phyloP scores from a whole-genome alignment of 2,888 invertebrate genomes.

The Pelosia muscerda region DNA sequence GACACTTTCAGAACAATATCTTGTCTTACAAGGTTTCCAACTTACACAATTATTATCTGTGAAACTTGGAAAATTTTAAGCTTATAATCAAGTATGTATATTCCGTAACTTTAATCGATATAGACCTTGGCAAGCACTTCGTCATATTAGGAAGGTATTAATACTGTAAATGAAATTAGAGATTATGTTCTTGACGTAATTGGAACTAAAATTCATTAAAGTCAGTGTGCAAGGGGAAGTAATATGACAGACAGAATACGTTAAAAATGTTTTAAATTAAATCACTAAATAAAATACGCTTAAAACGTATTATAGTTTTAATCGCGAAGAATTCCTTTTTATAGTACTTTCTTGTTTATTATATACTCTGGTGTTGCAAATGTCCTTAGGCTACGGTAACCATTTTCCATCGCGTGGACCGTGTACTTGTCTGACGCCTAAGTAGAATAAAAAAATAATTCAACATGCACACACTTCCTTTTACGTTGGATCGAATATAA shows the following conservation, averaged over 20 bases:
- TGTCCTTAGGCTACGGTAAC: no score
- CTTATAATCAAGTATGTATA: slow-evolving; percentile 19
- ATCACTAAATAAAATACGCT: background rate
- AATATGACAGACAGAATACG: no score
- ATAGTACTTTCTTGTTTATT: no score
- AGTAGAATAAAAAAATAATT: no score
- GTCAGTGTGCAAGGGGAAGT: no score
- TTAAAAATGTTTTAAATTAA: no score
- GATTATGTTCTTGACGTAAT: background rate
- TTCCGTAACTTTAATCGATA: slow-evolving; percentile 44
- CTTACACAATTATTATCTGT: slow-evolving; percentile 15
- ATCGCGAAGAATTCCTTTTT: background rate
- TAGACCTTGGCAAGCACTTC: slow-evolving; percentile 36
- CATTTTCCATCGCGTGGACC: no score
- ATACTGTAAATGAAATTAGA: background rate
- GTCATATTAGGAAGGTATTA: slow-evolving; percentile 35
- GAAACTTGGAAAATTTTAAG: slow-evolving; percentile 39
- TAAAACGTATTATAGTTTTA: background rate
- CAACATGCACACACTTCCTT: no score
- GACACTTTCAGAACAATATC: slow-evolving; percentile 5
- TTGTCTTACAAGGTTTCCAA: slow-evolving; percentile 9
- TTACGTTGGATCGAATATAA: no score
- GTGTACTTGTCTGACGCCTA: no score
- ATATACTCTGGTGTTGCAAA: no score
- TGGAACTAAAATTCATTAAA: background rate